Evolutionary conservation across 2,888 invertebrate species (phyloP), one percentile per base, ranked within the genome.

Genomic region (Apamea epomidion): DNA sequence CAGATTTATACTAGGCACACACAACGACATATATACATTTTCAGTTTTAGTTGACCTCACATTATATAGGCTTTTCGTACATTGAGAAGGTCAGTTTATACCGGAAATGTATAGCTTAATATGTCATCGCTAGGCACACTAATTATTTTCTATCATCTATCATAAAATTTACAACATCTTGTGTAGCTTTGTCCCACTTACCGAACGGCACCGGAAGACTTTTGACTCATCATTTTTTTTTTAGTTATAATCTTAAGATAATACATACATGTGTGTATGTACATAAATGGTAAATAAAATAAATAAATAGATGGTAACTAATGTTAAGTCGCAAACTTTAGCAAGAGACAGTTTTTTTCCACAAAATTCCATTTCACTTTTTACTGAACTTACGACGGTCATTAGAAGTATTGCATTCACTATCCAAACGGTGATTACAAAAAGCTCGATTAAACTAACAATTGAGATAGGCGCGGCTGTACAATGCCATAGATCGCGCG

Each of bases 381-480:
- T 94, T 92, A 91, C 89, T 71, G 79, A 92, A 91, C 89, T 78
- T 81, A 80, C 80, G 88, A 71, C 85, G 85, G 86, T 87, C 90
- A 92, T 93, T 91, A 92, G 85, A 92, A 83, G 82, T 87, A 92
- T 91, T 91, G 91, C 93, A 92, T 94, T 92, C 91, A 93, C 91
- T 93, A 93, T 93, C 86, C 92, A 92, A 94, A 94, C 92, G 90
- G 92, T 93, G 92, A 91, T 92, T 91, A 95, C 91, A 96, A 96
- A 96, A 96, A 96, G 90, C 93, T 95, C 93, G 93, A 96, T 96
- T 95, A 96, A 96, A 96, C 96, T 93, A 96, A 96, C 96, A 96
- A 95, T 96, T 95, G 94, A 93, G 93, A 94, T 91, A 94, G 92
- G 91, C 92, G 92, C 93, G 89, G 88, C 92, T 93, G 90, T 92